Percentiles rank a stretch among this genome's conserved stretches.
These are phyloP conservation scores for Stenotaenia linearis DNA, from an alignment of 2,888 invertebrate species.

Conservation along the genomic window DNA sequence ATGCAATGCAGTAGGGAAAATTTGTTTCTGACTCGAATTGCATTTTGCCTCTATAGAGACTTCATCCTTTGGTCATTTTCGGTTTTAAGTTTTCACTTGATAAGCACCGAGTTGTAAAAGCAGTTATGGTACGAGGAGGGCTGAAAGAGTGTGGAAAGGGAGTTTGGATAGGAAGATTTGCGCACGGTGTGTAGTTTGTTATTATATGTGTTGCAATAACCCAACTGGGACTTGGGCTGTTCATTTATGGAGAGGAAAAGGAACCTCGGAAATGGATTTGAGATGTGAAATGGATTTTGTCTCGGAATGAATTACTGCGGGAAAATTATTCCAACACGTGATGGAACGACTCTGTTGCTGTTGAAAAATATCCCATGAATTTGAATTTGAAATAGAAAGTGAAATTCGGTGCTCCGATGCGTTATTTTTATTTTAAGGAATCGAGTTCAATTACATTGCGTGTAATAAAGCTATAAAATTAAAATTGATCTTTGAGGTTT, in stretches of 20 bases:
- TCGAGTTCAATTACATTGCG: background rate
- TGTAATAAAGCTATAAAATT: background rate
- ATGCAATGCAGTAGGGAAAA: background rate
- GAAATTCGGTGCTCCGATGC: background rate
- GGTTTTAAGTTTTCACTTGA: background rate
- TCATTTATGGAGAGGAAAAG: background rate
- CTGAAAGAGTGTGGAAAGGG: too few relatives aligned
- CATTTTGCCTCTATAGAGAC: background rate
- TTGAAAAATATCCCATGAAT: background rate
- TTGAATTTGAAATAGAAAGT: background rate
- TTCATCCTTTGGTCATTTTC: background rate
- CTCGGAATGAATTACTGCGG: background rate
- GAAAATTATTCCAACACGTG: conserved; percentile 3
- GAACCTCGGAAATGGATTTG: conserved; percentile 6
- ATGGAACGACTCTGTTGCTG: background rate
- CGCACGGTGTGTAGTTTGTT: conserved; percentile 12
- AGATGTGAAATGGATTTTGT: conserved; percentile 6
- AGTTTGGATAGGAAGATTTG: background rate
- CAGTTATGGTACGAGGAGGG: background rate
- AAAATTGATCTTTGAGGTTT: background rate
- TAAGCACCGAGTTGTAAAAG: background rate
- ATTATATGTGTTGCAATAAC: conserved; percentile 13
- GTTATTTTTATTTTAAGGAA: background rate
- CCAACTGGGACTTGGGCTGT: background rate
- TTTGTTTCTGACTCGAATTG: background rate